Conservation (phyloP, 2,888 invertebrate genomes). For the Drosophila yooni region DNA sequence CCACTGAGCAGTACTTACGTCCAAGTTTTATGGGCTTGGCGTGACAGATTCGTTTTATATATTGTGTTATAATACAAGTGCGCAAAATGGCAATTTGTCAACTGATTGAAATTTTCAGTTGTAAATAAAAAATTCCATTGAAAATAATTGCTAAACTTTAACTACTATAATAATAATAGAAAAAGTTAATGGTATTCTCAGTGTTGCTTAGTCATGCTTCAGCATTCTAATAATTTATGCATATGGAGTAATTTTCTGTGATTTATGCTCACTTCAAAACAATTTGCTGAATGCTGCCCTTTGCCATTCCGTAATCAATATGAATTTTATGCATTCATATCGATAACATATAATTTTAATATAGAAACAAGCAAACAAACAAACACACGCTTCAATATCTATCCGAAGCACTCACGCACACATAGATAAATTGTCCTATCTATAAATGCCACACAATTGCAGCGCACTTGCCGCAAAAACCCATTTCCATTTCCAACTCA, state of each 20-base stretch:
- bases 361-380: conserved; percentile 47
- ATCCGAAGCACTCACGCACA: conserved; percentile 18
- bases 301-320: neutral
- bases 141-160: neutral
- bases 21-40: conserved; percentile 55
- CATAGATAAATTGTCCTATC: conserved; percentile 53
- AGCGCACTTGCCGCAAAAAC: conserved; percentile 69
- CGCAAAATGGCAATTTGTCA: conserved; percentile 8
- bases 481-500: conserved; percentile 63
- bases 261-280: conserved; percentile 71
- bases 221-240: conserved; percentile 53
- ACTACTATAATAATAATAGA: neutral
- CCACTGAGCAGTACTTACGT: conserved; percentile 45
- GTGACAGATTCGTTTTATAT: conserved; percentile 31
- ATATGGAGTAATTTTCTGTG: conserved; percentile 59
- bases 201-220: neutral
- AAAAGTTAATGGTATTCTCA: neutral
- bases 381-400: conserved; percentile 63
- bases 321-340: conserved; percentile 26
- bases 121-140: neutral
- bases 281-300: conserved; percentile 48
- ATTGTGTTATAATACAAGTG: neutral
- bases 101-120: conserved; percentile 20
- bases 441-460: conserved; percentile 69
- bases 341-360: conserved; percentile 70